Base-by-base conservation (phyloP, 2,797 vertebrate genomes). In the Neosalanx taihuensis region DNA sequence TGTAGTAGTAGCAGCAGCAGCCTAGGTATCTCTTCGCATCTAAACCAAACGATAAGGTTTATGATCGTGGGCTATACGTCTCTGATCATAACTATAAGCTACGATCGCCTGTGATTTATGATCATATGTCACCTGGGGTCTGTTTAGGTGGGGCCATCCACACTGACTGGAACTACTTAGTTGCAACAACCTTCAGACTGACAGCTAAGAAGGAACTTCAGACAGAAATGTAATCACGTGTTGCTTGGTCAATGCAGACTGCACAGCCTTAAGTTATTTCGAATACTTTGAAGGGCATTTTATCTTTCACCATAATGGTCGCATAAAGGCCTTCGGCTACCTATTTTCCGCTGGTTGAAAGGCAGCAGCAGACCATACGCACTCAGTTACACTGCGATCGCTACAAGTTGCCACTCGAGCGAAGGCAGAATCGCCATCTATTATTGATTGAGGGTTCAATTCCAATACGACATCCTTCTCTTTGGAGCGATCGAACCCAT, bases 391-490 rank as follows among this genome's bases (percentile, higher is more conserved):
- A 18, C 1, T 2, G 4, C 72, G 37, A n/a, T 31, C 46, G 61
- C 66, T 68, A 80, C 77, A 74, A 81, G 85, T 78, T 78, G 81
- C 77, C 67, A 71, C 75, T 81, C 64, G 49, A 64, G 20, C 75
- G 76, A 80, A 75, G 77, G 79, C 79, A 77, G 78, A 73, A 73
- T 75, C 76, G 58, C 71, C 1, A 75, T 78, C 74, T 78, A 82
- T 75, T 67, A 82, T 86, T 80, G 67, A 85, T 77, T 6, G 68
- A 58, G 5, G 5, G n/a, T 56, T 30, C 31, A 57, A 33, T 7
- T 30, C 1, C 1, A 59, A 58, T 57, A 68, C 30, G 31, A 12
- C 15, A 58, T 76, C 69, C 51, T 69, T 67, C 72, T 62, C 51
- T 70, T 76, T 67, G 72, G 61, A 76, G 17, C 37, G 15, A 69